A percentile compares a stretch with the other conserved stretches of the same genome.
Conservation (phyloP, 2,113 vertebrate species). For the Mugil cephalus region DNA sequence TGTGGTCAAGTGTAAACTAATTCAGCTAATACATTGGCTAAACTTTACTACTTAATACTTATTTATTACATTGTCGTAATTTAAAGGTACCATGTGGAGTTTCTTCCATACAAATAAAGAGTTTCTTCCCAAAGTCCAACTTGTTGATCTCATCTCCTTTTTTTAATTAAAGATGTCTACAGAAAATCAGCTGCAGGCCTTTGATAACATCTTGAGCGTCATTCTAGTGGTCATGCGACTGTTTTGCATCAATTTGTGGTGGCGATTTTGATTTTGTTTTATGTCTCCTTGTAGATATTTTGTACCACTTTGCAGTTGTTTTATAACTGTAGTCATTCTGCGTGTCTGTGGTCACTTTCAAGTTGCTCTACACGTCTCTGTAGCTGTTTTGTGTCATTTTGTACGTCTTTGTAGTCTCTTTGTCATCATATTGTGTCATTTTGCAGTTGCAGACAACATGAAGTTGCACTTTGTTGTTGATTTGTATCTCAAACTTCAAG, state of each 20-base stretch:
- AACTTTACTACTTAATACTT: not conserved
- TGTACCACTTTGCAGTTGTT: not conserved
- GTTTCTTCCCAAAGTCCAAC: too few relatives aligned
- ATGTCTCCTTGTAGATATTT: not conserved
- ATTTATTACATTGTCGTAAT: not conserved
- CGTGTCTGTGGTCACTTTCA: not conserved
- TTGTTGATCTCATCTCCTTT: too few relatives aligned
- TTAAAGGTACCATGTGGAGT: constrained; percentile 47
- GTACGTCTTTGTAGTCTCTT: not conserved
- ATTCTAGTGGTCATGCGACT: not conserved
- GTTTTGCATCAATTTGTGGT: not conserved
- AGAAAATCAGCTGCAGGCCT: too few relatives aligned
- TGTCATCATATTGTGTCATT: not conserved
- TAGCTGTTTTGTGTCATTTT: not conserved
- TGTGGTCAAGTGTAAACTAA: constrained; percentile 12
- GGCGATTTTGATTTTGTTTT: not conserved
- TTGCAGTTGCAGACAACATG: too few relatives aligned
- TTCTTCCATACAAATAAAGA: not conserved
- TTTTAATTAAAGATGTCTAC: too few relatives aligned
- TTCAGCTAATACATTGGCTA: constrained; percentile 3
- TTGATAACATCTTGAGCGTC: too few relatives aligned
- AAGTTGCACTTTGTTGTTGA: not conserved
- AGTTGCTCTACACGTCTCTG: not conserved
- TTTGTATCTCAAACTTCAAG: not conserved
- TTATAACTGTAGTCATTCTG: too few relatives aligned